These are phyloP conservation scores for Platorchestia sp. DNA, from an alignment of 1,140 invertebrate genomes.

Conservation along the genomic window DNA sequence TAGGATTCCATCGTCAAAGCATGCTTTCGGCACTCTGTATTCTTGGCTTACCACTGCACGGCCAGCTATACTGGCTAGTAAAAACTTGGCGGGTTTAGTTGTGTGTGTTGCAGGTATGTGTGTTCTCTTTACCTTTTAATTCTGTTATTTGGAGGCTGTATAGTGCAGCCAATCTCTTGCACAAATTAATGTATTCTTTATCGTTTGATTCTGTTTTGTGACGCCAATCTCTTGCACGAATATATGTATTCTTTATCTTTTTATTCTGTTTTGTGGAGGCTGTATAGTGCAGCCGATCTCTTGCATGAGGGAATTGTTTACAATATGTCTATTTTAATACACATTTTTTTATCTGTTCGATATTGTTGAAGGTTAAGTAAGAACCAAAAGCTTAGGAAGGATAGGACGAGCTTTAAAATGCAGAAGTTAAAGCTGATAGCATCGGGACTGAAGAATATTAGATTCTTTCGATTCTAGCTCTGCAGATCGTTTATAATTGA, in stretches of 20 bases:
- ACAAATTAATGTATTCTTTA: background rate
- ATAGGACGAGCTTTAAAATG: background rate
- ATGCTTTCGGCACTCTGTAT: background rate
- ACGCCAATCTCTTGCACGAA: background rate
- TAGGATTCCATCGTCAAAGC: background rate
- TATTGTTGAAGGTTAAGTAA: background rate
- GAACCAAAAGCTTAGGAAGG: background rate
- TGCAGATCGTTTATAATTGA: background rate
- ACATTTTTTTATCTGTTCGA: background rate
- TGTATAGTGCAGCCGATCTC: background rate
- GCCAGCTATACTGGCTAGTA: background rate
- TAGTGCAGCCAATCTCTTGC: background rate
- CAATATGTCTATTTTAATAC: background rate
- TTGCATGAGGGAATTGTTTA: background rate
- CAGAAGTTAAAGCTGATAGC: background rate
- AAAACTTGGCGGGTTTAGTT: background rate
- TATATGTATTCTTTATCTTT: background rate
- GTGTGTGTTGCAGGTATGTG: background rate
- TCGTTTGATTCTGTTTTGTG: background rate
- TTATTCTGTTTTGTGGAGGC: background rate
- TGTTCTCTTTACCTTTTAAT: background rate
- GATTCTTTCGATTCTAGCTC: too few relatives aligned
- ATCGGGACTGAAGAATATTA: background rate
- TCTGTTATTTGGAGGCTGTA: background rate
- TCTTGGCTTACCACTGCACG: background rate